phyloP scores from a whole-genome alignment of 2,888 invertebrate species.

The Oasisia sp. region DNA sequence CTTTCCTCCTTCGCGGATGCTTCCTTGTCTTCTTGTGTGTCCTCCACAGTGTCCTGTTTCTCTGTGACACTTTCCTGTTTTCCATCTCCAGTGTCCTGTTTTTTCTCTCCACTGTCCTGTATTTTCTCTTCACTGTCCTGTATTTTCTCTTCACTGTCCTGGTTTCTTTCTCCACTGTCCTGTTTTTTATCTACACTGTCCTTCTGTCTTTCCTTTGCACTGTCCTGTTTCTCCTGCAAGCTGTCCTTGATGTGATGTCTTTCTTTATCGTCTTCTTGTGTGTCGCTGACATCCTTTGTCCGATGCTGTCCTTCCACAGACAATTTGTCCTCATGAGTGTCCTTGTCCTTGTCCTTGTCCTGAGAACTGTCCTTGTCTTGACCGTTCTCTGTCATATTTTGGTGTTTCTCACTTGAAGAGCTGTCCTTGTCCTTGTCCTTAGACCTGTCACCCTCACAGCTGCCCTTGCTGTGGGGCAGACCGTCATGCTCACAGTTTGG shows the following conservation, averaged over 20 bases:
- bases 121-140: no score
- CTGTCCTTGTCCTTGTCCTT: neutral
- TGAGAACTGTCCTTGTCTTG: conserved; percentile 17
- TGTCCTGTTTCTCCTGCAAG: neutral
- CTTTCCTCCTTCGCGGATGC: conserved; percentile 66
- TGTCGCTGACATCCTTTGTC: conserved; percentile 22
- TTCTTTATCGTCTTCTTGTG: neutral
- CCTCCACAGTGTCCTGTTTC: conserved; percentile 25
- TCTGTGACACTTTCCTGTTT: conserved; percentile 22
- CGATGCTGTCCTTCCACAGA: conserved; percentile 20
- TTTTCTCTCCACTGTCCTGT: no score
- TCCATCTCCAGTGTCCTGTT: neutral
- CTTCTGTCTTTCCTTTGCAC: neutral
- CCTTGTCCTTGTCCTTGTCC: no score
- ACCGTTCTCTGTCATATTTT: neutral
- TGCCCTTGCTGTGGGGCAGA: neutral
- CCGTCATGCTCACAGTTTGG: neutral
- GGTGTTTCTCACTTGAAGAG: neutral
- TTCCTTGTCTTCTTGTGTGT: conserved; percentile 61
- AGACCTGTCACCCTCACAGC: neutral
- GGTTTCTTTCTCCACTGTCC: no score
- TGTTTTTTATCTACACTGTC: no score
- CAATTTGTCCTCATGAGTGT: conserved; percentile 61
- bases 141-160: no score
- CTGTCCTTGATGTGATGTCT: conserved; percentile 18